Conservation (phyloP, 2,888 invertebrate genomes). For the Hypselothyrea guttata region DNA sequence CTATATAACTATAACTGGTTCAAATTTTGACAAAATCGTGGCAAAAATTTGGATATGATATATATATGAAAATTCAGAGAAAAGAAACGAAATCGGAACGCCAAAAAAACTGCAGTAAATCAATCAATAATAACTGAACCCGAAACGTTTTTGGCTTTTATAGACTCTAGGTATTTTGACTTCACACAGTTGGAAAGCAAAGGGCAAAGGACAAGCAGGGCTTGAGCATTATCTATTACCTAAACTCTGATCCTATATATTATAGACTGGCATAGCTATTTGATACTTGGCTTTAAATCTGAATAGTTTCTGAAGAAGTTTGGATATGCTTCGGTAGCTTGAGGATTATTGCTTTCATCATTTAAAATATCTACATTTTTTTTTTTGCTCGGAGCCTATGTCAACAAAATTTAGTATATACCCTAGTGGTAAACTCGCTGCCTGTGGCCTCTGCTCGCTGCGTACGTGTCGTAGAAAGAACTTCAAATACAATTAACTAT, state of each 20-base stretch:
- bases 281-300: slow-evolving; percentile 2
- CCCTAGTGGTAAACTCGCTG: too few species aligned
- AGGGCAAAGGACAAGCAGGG: slow-evolving; percentile 19
- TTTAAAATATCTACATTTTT: slow-evolving; percentile 7
- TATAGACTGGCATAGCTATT: too few species aligned
- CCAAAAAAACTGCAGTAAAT: slow-evolving; percentile 1
- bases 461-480: slow-evolving; percentile 11
- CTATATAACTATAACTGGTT: too few species aligned
- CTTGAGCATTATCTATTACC: slow-evolving; percentile 5
- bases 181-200: slow-evolving; percentile 26
- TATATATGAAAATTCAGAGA: slow-evolving; percentile 11
- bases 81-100: slow-evolving; percentile 52
- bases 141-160: slow-evolving; percentile 44
- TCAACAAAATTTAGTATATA: too few species aligned
- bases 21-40: slow-evolving; percentile 4
- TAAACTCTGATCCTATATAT: too few species aligned
- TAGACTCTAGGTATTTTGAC: too few species aligned
- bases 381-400: too few species aligned
- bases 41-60: slow-evolving; percentile 9
- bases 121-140: slow-evolving; percentile 22
- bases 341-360: background rate
- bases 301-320: slow-evolving; percentile 59
- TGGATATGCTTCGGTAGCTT: slow-evolving; percentile 56
- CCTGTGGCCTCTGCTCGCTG: too few species aligned
- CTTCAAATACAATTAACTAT: slow-evolving; percentile 45